Conservation (phyloP, 2,113 vertebrate species). For the Jacana jacana region DNA sequence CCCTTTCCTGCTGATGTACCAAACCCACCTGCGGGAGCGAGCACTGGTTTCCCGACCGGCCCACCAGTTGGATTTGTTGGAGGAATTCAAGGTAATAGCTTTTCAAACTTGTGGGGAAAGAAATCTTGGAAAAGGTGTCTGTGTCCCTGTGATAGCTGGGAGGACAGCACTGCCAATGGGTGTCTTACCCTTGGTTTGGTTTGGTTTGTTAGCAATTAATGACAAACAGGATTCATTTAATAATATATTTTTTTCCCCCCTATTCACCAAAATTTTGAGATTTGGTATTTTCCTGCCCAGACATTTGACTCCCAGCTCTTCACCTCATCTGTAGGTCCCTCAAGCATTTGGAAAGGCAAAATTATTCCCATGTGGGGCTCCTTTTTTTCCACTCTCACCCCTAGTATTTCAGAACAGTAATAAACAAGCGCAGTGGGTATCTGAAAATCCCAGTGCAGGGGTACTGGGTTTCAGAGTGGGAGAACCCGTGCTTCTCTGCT, state of each 20-base stretch:
- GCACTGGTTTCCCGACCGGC: neutral
- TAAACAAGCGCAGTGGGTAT: neutral
- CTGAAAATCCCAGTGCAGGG: neutral
- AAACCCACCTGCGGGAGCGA: neutral
- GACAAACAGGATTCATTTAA: accelerated
- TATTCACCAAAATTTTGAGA: neutral
- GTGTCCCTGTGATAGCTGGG: accelerated
- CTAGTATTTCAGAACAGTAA: neutral
- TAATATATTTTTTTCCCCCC: accelerated
- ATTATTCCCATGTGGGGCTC: neutral
- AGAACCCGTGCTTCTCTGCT: accelerated
- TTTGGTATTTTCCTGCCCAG: neutral
- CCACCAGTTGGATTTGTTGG: neutral
- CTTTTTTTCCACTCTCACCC: neutral
- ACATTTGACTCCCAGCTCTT: neutral
- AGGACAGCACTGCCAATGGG: neutral
- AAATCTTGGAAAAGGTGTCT: neutral
- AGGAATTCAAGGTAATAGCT: slow-evolving; percentile 8
- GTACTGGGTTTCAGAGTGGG: neutral
- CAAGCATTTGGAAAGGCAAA: neutral
- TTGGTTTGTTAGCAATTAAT: neutral
- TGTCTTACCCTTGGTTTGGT: neutral
- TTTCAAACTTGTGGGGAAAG: neutral
- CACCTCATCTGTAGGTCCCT: accelerated
- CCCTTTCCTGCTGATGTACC: neutral